Conservation (phyloP, 2,113 vertebrate species). For the Rhipidura dahli region DNA sequence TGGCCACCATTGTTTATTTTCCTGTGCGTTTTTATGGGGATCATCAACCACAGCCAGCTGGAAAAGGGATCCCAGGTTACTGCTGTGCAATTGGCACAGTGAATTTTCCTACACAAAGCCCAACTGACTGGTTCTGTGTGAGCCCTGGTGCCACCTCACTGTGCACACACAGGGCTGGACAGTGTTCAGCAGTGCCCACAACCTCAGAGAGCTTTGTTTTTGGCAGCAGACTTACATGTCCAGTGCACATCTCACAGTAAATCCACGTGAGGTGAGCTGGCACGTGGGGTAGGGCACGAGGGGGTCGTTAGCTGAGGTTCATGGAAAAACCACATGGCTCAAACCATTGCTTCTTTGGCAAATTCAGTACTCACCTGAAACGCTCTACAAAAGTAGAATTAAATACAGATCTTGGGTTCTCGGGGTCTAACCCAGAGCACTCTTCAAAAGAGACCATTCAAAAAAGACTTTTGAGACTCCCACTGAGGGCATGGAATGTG, state of each 20-base stretch:
- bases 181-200: background rate
- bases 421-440: background rate
- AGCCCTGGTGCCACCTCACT: background rate
- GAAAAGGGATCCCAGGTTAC: background rate
- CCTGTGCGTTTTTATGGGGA: background rate
- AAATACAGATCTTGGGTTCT: constrained; percentile 41
- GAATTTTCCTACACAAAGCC: background rate
- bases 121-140: background rate
- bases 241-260: background rate
- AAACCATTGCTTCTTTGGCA: background rate
- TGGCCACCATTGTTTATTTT: background rate
- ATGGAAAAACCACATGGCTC: background rate
- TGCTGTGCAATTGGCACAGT: background rate
- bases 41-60: background rate
- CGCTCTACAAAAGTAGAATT: background rate
- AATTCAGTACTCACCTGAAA: constrained; percentile 14
- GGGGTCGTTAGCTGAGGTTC: background rate
- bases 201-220: background rate
- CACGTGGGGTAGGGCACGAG: background rate
- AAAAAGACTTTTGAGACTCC: background rate
- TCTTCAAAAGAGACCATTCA: constrained; percentile 54
- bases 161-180: background rate
- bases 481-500: background rate
- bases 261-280: background rate
- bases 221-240: background rate